Evolutionary conservation across 2,797 vertebrate species (phyloP).

Genomic region (Acomys russatus): DNA sequence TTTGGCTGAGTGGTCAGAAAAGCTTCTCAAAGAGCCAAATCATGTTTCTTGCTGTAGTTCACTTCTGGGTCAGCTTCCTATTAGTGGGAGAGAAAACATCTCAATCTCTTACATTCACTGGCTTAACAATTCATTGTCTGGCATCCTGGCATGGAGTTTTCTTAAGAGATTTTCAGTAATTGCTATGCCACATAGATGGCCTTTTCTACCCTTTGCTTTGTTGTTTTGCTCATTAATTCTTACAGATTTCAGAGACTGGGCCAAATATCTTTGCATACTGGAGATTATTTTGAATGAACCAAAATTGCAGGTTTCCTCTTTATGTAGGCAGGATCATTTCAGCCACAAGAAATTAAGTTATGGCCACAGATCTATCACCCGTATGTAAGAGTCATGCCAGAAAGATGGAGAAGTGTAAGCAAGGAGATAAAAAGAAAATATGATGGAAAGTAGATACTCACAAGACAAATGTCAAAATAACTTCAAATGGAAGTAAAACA

Average conservation of each 20-base stretch:
- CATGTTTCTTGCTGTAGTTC: conserved; percentile 70
- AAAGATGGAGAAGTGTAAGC: conserved; percentile 18
- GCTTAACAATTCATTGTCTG: conserved; percentile 42
- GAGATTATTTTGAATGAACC: conserved; percentile 49
- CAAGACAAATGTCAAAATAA: neutral
- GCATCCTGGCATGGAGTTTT: conserved; percentile 17
- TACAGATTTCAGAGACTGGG: conserved; percentile 8
- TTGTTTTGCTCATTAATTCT: conserved; percentile 47
- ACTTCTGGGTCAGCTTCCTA: conserved; percentile 75
- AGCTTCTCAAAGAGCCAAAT: conserved; percentile 65
- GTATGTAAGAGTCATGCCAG: conserved; percentile 12
- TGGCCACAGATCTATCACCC: conserved; percentile 30
- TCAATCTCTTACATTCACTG: neutral
- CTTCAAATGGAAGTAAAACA: neutral
- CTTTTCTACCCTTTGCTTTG: neutral
- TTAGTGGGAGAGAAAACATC: conserved; percentile 55
- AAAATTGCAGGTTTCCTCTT: conserved; percentile 51
- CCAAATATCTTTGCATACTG: neutral
- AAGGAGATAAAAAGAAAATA: neutral
- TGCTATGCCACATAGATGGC: neutral
- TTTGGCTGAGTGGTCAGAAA: conserved; percentile 83
- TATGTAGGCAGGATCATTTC: neutral
- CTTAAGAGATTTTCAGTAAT: conserved; percentile 32
- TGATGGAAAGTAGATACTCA: neutral
- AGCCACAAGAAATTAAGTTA: conserved; percentile 67